Conservation (phyloP, 1,140 invertebrate species). For the Centruroides vittatus region DNA sequence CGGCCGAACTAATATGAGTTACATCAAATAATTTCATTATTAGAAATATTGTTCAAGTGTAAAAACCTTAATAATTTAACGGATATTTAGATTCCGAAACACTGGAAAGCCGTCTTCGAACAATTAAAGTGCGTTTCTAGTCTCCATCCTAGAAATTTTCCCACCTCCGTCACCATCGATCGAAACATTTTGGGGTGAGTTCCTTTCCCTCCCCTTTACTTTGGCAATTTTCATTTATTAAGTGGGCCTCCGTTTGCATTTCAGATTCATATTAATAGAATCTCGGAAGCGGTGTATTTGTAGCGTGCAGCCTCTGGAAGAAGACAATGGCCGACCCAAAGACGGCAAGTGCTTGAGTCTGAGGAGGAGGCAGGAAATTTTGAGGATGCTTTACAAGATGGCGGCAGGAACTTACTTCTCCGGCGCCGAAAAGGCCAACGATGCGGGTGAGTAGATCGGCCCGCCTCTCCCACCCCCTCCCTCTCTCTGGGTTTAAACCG, state of each 20-base stretch:
- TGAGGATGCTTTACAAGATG: slow-evolving; percentile 11
- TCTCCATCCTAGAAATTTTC: slow-evolving; percentile 13
- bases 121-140: slow-evolving; percentile 6
- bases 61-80: too few relatives aligned
- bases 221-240: too few relatives aligned
- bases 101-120: slow-evolving; percentile 13
- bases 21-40: too few relatives aligned
- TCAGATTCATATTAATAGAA: slow-evolving; percentile 9
- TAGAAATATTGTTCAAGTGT: too few relatives aligned
- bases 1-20: too few relatives aligned
- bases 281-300: slow-evolving; percentile 3
- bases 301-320: background rate
- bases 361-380: background rate
- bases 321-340: background rate
- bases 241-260: background rate
- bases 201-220: too few relatives aligned
- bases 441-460: too few relatives aligned
- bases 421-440: too few relatives aligned
- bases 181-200: slow-evolving; percentile 8
- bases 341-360: background rate
- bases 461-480: too few relatives aligned
- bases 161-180: slow-evolving; percentile 4
- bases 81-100: slow-evolving; percentile 4
- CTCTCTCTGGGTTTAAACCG: too few relatives aligned
- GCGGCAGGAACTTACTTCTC: slow-evolving; percentile 11